These are phyloP conservation scores for Ditula angustiorana DNA, from an alignment of 2,888 invertebrate species.

Conservation along the genomic window DNA sequence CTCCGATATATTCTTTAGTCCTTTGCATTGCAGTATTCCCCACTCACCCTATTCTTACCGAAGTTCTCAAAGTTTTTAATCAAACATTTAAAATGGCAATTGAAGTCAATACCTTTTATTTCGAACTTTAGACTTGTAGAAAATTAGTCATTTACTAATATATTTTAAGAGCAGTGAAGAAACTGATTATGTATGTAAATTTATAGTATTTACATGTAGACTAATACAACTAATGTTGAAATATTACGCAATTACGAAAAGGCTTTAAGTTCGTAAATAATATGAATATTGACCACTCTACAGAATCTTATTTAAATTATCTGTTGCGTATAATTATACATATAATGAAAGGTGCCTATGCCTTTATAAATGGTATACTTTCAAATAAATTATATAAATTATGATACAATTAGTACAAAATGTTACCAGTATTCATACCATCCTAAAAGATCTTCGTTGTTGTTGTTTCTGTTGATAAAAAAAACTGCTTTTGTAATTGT, in stretches of 20 bases:
- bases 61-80: too few relatives aligned
- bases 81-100: not conserved
- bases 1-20: too few relatives aligned
- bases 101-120: not conserved
- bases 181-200: not conserved
- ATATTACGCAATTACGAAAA: conserved; percentile 13
- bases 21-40: too few relatives aligned
- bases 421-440: conserved; percentile 17
- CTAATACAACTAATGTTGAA: not conserved
- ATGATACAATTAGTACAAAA: conserved; percentile 19
- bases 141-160: not conserved
- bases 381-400: not conserved
- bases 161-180: not conserved
- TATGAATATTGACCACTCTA: conserved; percentile 15
- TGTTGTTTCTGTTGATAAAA: conserved; percentile 1
- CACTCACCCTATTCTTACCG: too few relatives aligned
- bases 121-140: not conserved
- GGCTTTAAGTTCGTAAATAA: conserved; percentile 27
- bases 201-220: not conserved
- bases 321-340: not conserved
- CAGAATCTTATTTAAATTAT: conserved; percentile 10
- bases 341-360: not conserved
- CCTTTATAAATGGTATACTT: not conserved
- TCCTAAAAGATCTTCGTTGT: conserved; percentile 22
- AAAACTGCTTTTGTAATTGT: conserved; percentile 24